Base-by-base conservation (phyloP, 2,888 invertebrate species). In the Marasmarcha lunaedactyla region DNA sequence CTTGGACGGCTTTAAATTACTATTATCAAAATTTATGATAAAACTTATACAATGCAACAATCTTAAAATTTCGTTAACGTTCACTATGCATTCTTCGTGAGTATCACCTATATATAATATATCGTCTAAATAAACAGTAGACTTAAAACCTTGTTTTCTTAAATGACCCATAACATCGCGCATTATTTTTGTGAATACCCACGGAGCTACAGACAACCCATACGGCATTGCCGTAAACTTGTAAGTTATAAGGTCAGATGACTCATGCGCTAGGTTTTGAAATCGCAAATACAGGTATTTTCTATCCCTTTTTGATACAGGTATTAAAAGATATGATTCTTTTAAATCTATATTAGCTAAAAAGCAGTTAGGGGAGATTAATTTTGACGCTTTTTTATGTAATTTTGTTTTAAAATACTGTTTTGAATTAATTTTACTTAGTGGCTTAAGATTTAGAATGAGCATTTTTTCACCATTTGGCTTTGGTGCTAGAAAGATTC, bases 331-430 rank as follows among this genome's bases (percentile, higher is more conserved):
- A n/a, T 37, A 37, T 2, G 37, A 13, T 13, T 37, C 37, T 37
- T 37, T 37, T n/a, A 37, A 25, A 13, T 37, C 37, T 11, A 37
- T 37, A 3, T 13, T 37, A 10, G 25, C 37, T 14, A 37, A 13
- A 25, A 12, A 37, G 26, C 25, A 10, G 13, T 37, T 26, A 11
- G 25, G 11, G 4, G 34, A 3, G 9, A 33, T 30, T 14, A 13
- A 15, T 33, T 36, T 36, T 11, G 33, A 14, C n/a, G 34, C 42
- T 13, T 36, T 42, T 1, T 37, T 30, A 14, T 36, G 27, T 15
- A 35, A 37, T 14, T 42, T 39, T 39, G 39, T 42, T 42, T 42
- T 42, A 36, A 42, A 42, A 39, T 42, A 39, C 4, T 1, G 1
- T 1, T 2, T 14, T 14, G 35, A 6, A 11, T 39, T 30, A 26